phyloP scores from a whole-genome alignment of 2,888 invertebrate species.

The Germaria angustata region DNA sequence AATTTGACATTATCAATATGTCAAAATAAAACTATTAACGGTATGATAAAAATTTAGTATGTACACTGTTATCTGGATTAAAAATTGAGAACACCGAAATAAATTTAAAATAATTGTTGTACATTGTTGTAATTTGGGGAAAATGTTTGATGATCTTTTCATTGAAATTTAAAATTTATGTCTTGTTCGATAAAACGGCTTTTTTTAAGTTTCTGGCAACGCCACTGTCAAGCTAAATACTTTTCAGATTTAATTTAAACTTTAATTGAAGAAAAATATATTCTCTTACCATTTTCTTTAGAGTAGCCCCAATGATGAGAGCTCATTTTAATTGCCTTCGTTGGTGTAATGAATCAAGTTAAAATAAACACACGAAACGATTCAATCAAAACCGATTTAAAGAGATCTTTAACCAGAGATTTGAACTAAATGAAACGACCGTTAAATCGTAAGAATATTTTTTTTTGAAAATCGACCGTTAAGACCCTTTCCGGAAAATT shows the following conservation, averaged over 20 bases:
- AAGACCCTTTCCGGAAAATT: not conserved
- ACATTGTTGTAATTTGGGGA: no score
- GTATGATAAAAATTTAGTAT: no score
- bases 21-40: no score
- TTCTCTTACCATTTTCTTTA: conserved; percentile 75
- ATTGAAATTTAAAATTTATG: no score
- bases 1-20: no score
- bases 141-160: no score
- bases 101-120: no score
- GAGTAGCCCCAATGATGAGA: conserved; percentile 74
- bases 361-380: not conserved
- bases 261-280: conserved; percentile 17
- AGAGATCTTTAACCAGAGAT: not conserved
- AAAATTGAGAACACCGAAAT: no score
- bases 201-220: no score
- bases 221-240: not conserved
- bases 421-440: not conserved
- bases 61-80: no score
- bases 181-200: no score
- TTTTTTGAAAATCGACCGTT: conserved; percentile 19
- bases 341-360: not conserved
- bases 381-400: conserved; percentile 1
- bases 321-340: conserved; percentile 25
- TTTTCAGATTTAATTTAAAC: conserved; percentile 8
- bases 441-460: conserved; percentile 11